Evolutionary conservation across 2,888 invertebrate genomes (phyloP).

Genomic region (Balanococcus diminutus): DNA sequence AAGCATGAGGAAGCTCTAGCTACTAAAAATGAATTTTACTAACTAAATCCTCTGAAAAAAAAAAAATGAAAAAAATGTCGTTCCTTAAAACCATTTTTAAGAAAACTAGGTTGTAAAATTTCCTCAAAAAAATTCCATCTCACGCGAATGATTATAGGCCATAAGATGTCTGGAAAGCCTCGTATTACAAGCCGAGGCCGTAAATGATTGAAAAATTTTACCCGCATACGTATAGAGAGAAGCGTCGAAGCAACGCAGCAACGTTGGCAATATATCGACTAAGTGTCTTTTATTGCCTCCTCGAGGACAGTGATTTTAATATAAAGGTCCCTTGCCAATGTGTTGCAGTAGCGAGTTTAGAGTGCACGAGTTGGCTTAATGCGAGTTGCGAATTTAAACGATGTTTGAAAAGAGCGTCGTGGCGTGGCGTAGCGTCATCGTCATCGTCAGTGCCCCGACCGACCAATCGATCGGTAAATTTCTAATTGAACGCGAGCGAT

Average conservation of each 20-base stretch:
- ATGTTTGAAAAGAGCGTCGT: neutral
- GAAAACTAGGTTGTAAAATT: too few relatives aligned
- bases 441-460: too few relatives aligned
- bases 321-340: constrained; percentile 31
- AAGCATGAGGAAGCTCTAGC: too few relatives aligned
- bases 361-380: constrained; percentile 1
- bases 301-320: constrained; percentile 31
- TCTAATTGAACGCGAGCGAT: neutral
- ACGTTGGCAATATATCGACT: constrained; percentile 14
- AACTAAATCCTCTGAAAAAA: too few relatives aligned
- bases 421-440: too few relatives aligned
- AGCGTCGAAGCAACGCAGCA: too few relatives aligned
- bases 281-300: constrained; percentile 31
- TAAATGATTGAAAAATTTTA: neutral
- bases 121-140: neutral
- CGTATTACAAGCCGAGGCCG: neutral
- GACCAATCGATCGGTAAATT: neutral
- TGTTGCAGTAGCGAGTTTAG: constrained; percentile 7
- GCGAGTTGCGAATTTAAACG: constrained; percentile 11
- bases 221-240: too few relatives aligned
- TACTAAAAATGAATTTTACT: too few relatives aligned
- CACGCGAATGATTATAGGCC: neutral
- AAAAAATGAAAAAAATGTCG: too few relatives aligned
- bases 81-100: too few relatives aligned
- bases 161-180: neutral